Base-by-base conservation (phyloP, 2,797 vertebrate species). In the Enteromius afrohamiltoni region DNA sequence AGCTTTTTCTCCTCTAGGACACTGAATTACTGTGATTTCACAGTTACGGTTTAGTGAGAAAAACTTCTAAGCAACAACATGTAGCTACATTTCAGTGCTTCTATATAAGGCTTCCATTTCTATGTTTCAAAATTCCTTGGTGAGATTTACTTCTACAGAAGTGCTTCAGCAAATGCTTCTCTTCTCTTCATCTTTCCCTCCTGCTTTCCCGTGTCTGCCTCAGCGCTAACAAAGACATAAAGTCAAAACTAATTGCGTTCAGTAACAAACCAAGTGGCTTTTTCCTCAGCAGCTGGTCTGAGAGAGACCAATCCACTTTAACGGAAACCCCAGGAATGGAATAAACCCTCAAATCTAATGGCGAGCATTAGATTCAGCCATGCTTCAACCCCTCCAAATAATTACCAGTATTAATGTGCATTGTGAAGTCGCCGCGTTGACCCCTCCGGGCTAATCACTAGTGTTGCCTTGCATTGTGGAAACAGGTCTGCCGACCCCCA, bases 381-480 rank as follows among this genome's bases (percentile, higher is more conserved):
- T 79, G 80, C 82, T 85, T 85, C 79, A 64, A 68, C 60, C 85
- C 73, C 85, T 87, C 74, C 85, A 89, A 87, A 89, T 89, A 89
- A 89, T 89, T 87, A 83, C 85, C 53, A 80, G 79, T 88, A 88
- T 88, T 88, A 88, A 84, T 88, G 77, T 60, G 88, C 79, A 83
- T 87, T 89, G 87, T 87, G 83, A 84, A 76, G 79, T 85, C 53
- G 58, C 83, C 74, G 82, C 73, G 47, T 53, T 80, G 80, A 87
- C 82, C 89, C 82, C 85, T 88, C 64, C 51, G 87, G 74, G 67
- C 76, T 87, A 89, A 90, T 90, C 87, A 88, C 87, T 75, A 64
- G 85, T 65, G 77, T 83, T 86, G 84, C 47, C 51, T 34, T 31
- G 75, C 84, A 86, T 83, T 88, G 85, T 87, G 77, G 83, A 83